These are phyloP conservation scores for Silvanus unidentatus DNA, from an alignment of 2,888 invertebrate genomes.

Conservation along the genomic window DNA sequence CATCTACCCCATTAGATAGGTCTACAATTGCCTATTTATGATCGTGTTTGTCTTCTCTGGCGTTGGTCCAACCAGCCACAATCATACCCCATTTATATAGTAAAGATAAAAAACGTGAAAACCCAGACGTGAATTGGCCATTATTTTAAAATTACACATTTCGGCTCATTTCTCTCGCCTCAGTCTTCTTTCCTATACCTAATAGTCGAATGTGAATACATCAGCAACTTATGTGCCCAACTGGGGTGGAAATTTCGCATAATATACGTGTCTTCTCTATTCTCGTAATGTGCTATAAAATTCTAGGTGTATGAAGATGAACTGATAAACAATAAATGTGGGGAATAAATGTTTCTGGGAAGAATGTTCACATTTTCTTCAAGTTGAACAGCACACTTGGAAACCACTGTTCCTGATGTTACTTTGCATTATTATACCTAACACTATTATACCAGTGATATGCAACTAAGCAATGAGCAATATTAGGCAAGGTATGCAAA, in stretches of 20 bases:
- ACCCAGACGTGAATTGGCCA: slow-evolving; percentile 25
- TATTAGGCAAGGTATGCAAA: slow-evolving; percentile 8
- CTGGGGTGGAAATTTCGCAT: too few relatives aligned
- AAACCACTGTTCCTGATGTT: too few relatives aligned
- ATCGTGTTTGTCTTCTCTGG: slow-evolving; percentile 39
- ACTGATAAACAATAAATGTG: too few relatives aligned
- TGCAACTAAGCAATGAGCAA: slow-evolving; percentile 4
- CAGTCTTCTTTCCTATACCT: slow-evolving; percentile 2
- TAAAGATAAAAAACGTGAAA: slow-evolving; percentile 22
- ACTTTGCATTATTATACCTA: neutral
- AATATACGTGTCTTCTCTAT: too few relatives aligned
- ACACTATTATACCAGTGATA: neutral
- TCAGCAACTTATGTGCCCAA: slow-evolving; percentile 10
- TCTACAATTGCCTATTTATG: slow-evolving; percentile 36
- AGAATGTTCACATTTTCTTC: too few relatives aligned
- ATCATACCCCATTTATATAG: slow-evolving; percentile 14
- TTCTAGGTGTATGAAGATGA: too few relatives aligned
- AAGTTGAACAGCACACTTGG: too few relatives aligned
- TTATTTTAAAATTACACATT: slow-evolving; percentile 24
- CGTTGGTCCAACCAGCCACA: slow-evolving; percentile 31
- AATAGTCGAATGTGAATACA: slow-evolving; percentile 6
- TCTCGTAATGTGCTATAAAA: too few relatives aligned
- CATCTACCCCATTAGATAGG: slow-evolving; percentile 35
- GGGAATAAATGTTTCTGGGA: too few relatives aligned
- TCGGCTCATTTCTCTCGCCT: slow-evolving; percentile 18